A percentile compares a stretch with the other conserved stretches of the same genome.
Conservation (phyloP, 2,888 invertebrate genomes). For the Papilio elwesi region DNA sequence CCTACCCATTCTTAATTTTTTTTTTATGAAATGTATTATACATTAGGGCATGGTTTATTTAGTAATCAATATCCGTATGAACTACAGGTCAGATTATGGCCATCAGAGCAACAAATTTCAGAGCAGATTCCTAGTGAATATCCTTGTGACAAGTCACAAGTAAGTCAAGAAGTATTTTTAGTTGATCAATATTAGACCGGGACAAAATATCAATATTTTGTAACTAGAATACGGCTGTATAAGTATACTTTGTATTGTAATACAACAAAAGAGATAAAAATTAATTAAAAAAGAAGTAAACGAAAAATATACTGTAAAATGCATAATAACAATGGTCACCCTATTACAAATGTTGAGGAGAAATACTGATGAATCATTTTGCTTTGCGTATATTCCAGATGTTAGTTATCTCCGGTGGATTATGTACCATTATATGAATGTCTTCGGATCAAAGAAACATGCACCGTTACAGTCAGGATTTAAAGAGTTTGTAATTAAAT, state of each 20-base stretch:
- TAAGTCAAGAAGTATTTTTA: too few species aligned
- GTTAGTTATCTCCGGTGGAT: constrained; percentile 28
- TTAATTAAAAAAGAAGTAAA: too few species aligned
- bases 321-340: constrained; percentile 24
- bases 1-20: too few species aligned
- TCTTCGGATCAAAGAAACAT: constrained; percentile 17
- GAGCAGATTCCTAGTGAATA: not conserved
- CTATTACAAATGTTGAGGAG: constrained; percentile 22
- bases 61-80: constrained; percentile 1
- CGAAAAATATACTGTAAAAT: not conserved
- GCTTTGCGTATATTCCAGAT: constrained; percentile 27
- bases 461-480: constrained; percentile 1
- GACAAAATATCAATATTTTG: too few species aligned
- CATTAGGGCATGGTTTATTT: not conserved
- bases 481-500: not conserved
- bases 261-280: too few species aligned
- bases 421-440: constrained; percentile 26
- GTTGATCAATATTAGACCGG: too few species aligned
- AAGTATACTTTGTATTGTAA: too few species aligned
- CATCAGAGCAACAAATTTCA: not conserved
- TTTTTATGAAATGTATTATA: too few species aligned
- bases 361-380: constrained; percentile 36
- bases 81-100: not conserved
- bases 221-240: too few species aligned
- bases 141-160: not conserved